Base-by-base conservation (phyloP, 2,797 vertebrate species). In the Microctenopoma stevenorrisi region DNA sequence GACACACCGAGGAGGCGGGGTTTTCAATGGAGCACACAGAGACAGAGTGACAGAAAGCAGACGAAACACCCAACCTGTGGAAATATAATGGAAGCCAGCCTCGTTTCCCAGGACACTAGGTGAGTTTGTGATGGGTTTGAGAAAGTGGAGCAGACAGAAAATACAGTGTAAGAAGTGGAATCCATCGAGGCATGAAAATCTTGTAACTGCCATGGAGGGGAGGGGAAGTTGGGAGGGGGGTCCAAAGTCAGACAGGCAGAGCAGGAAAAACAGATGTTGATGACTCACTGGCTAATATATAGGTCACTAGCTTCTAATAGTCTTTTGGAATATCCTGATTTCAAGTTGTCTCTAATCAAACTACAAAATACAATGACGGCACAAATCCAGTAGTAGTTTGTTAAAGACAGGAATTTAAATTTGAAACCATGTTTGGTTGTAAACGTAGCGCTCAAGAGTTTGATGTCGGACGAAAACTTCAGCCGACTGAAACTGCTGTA, bases 191-290 rank as follows among this genome's bases (percentile, higher is more conserved):
- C 16, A 3, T 9, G 28, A 18, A 48, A 14, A 9, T 3, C 48
- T 8, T 49, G 28, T 4, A 56, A 70, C 25, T 26, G 57, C 25
- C 40, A 16, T 14, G 52, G 28, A 2, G 1, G 25, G 51, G 54
- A 11, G 59, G 25, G 53, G 35, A 55, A 13, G 51, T 4, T 0
- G 14, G 5, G 68, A 74, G 81, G 67, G 68, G 76, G 81, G 67
- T 76, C 22, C 7, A 60, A 58, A 81, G 68, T 83, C 73, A 83
- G 66, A 69, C 55, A 70, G 63, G 51, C 57, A 70, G 63, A 71
- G 77, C 56, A 79, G 74, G 83, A 82, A 90, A 89, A 88, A 86
- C 88, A 92, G 89, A 91, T 89, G 88, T 42, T 89, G 84, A 67
- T 86, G 89, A 89, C 81, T 89, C 86, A 86, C 57, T 61, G 49